Conservation (phyloP, 2,797 vertebrate genomes). For the Crocodylus rhombifer region DNA sequence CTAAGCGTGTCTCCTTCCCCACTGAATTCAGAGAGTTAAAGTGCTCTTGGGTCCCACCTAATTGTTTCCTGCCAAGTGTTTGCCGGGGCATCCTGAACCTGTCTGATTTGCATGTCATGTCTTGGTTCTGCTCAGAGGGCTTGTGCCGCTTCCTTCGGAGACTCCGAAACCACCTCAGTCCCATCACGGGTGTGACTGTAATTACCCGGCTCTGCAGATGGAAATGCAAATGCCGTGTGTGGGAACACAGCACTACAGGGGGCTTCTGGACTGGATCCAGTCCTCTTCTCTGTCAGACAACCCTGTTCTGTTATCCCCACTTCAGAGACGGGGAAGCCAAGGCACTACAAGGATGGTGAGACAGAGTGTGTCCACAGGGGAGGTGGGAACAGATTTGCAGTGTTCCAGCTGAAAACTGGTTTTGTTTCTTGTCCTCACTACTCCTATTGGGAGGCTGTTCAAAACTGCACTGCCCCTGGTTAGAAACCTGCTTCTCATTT, state of each 20-base stretch:
- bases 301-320: background rate
- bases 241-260: background rate
- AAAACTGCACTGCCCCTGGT: rapidly evolving
- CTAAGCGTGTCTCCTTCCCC: background rate
- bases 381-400: no score
- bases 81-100: background rate
- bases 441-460: background rate
- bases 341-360: no score
- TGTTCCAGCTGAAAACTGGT: no score
- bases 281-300: background rate
- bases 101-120: background rate
- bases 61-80: background rate
- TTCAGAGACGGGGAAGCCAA: background rate
- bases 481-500: background rate
- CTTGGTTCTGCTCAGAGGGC: rapidly evolving
- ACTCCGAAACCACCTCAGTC: background rate
- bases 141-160: rapidly evolving
- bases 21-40: background rate
- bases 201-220: rapidly evolving
- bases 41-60: background rate
- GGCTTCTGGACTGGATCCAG: background rate
- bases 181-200: background rate
- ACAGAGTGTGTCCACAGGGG: no score
- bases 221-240: background rate
- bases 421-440: background rate